Percentiles rank a stretch among this genome's conserved stretches.
Conservation (phyloP, 92 coral and sea anemone species). For the Umimayanthus kanabou region DNA sequence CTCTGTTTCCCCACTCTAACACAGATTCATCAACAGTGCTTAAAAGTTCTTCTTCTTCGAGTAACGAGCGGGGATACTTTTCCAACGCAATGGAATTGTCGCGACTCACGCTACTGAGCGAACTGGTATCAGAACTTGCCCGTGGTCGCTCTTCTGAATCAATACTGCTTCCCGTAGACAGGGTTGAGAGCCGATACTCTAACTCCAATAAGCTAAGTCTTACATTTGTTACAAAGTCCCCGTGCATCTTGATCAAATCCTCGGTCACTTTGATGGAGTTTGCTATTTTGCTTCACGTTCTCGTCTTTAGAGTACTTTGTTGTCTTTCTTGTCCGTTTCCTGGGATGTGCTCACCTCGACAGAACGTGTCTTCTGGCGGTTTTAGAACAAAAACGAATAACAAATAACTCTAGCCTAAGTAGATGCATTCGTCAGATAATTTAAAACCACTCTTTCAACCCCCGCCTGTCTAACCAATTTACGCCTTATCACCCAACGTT, state of each 20-base stretch:
- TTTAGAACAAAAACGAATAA: constrained; percentile 2
- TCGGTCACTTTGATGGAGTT: background rate
- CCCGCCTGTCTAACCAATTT: constrained; percentile 36
- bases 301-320: background rate
- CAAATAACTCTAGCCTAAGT: constrained; percentile 20
- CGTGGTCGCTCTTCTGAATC: constrained; percentile 11
- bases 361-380: constrained; percentile 14
- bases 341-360: background rate
- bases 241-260: constrained; percentile 22
- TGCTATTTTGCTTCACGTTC: background rate
- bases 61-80: constrained; percentile 17
- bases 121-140: constrained; percentile 17
- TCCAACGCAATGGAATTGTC: constrained; percentile 6
- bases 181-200: constrained; percentile 27
- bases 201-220: constrained; percentile 26
- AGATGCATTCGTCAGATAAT: constrained; percentile 30
- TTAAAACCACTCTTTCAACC: constrained; percentile 10
- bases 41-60: constrained; percentile 39
- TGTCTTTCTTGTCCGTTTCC: background rate
- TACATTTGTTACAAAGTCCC: constrained; percentile 3
- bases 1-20: constrained; percentile 35
- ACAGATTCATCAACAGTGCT: constrained; percentile 16
- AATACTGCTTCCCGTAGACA: constrained; percentile 38
- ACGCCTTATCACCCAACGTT: background rate
- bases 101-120: background rate